phyloP scores from a whole-genome alignment of 2,113 vertebrate species.

The Micronisus gabar region DNA sequence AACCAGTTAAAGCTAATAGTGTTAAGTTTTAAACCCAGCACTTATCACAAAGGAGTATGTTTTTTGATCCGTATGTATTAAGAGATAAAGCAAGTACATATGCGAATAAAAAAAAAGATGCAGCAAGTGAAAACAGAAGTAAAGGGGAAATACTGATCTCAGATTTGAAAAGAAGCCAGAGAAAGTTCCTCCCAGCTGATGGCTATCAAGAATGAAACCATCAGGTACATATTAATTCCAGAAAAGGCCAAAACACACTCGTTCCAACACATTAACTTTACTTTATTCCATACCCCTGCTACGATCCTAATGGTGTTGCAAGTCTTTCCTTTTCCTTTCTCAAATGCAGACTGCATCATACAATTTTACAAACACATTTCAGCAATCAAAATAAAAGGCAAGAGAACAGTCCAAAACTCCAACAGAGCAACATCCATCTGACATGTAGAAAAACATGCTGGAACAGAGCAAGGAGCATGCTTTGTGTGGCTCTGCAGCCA shows the following conservation, averaged over 20 bases:
- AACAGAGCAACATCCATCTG: slow-evolving; percentile 68
- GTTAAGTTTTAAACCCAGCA: neutral
- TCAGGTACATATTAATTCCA: slow-evolving; percentile 23
- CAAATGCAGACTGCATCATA: slow-evolving; percentile 55
- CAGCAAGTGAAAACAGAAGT: neutral
- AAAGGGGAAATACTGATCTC: slow-evolving; percentile 21
- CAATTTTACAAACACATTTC: slow-evolving; percentile 51
- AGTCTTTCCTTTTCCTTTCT: slow-evolving; percentile 39
- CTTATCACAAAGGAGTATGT: neutral
- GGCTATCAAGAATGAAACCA: neutral
- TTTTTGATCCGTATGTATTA: neutral
- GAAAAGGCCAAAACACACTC: slow-evolving; percentile 64
- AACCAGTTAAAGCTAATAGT: neutral
- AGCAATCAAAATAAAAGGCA: slow-evolving; percentile 63
- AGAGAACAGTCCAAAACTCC: slow-evolving; percentile 65
- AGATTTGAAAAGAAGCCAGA: slow-evolving; percentile 34
- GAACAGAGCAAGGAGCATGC: slow-evolving; percentile 28
- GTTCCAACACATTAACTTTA: slow-evolving; percentile 66
- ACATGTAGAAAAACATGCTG: slow-evolving; percentile 25
- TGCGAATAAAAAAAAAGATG: neutral
- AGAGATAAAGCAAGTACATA: neutral
- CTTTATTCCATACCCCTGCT: slow-evolving; percentile 65
- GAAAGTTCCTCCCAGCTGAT: slow-evolving; percentile 18
- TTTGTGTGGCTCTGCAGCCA: neutral
- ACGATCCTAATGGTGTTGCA: slow-evolving; percentile 51